Base-by-base conservation (phyloP, 2,797 vertebrate genomes). In the Tragopan temminckii region DNA sequence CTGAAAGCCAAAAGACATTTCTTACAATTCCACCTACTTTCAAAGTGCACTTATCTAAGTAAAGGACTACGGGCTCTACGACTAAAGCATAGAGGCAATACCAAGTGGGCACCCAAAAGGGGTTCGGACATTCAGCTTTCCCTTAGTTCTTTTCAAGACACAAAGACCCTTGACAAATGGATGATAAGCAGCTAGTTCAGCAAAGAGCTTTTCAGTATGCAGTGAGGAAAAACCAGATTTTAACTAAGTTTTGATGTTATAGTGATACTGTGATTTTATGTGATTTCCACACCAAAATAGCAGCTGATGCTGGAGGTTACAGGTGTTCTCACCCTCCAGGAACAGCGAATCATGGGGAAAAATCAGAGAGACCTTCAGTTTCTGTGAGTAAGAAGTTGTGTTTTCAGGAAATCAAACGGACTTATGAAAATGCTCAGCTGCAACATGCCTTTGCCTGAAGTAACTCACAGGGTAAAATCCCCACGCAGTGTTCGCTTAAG, bases 321-420 rank as follows among this genome's bases (percentile, higher is more conserved):
- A 33, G 24, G 23, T 13, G 4, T 13, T 75, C 21, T 36, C 67
- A 67, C 23, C 33, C 13, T 75, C 17, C 74, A 64, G 45, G 17
- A 83, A 36, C 5, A 88, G 16, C 27, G 59, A 80, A 46, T 9
- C 15, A 0, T 5, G 7, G 6, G 3, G 33, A 78, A 86, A 80
- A 27, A 63, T 38, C 18, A 5, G 79, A 85, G 33, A 15, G 36
- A 55, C 25, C 31, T 70, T 55, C 21, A 20, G 8, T 46, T 70
- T 20, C 57, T 35, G 18, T 14, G 23, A 11, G 24, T n/a, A 31
- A 85, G 36, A 74, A n/a, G 1, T 13, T 0, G 0, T 27, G 7
- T 0, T 63, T 14, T 15, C 67, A 67, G 63, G 19, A 79, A 55
- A 66, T 5, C 19, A 76, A 79, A 85, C 15, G 13, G 31, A 46